Evolutionary conservation across 30 jellyfish, hydroid and myxozoan species (phyloP).

Genomic region (Chrysaora quinquecirrha): DNA sequence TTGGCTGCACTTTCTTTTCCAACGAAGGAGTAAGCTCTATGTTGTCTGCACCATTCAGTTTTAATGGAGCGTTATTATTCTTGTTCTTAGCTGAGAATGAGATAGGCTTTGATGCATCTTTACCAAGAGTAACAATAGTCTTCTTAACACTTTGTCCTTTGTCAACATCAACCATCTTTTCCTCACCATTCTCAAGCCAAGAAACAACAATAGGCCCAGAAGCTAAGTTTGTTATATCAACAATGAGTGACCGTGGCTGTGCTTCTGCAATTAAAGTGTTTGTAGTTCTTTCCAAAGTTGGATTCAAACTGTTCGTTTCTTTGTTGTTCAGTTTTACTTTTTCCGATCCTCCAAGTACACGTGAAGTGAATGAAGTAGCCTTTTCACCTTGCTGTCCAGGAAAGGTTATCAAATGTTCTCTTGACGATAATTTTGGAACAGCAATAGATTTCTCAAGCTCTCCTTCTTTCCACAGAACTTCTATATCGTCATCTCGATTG

Average conservation of each 20-base stretch:
- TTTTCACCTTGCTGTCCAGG: conserved; percentile 21
- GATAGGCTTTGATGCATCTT: conserved; percentile 28
- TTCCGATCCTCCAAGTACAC: background rate
- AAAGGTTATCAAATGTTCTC: conserved; percentile 18
- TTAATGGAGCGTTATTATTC: conserved; percentile 10
- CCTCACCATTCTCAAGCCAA: conserved; percentile 15
- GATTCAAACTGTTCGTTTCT: background rate
- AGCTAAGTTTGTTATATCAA: conserved; percentile 10
- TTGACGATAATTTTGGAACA: conserved; percentile 24
- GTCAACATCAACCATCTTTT: background rate
- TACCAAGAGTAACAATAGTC: conserved; percentile 16
- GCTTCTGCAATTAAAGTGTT: background rate
- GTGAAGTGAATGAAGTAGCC: conserved; percentile 35
- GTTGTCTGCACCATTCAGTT: conserved; percentile 15
- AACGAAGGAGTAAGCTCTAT: conserved; percentile 26
- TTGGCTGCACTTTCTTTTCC: background rate
- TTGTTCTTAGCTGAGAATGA: conserved; percentile 19
- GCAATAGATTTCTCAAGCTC: conserved; percentile 19
- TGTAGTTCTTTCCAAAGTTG: background rate
- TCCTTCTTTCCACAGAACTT: conserved; percentile 46
- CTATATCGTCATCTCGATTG: conserved; percentile 56
- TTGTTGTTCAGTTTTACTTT: background rate
- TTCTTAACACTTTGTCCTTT: background rate
- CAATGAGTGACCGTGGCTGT: conserved; percentile 8
- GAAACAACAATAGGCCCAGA: conserved; percentile 33